These are phyloP conservation scores for Rhinoptilus africanus DNA, from an alignment of 2,113 vertebrate genomes.

Conservation along the genomic window DNA sequence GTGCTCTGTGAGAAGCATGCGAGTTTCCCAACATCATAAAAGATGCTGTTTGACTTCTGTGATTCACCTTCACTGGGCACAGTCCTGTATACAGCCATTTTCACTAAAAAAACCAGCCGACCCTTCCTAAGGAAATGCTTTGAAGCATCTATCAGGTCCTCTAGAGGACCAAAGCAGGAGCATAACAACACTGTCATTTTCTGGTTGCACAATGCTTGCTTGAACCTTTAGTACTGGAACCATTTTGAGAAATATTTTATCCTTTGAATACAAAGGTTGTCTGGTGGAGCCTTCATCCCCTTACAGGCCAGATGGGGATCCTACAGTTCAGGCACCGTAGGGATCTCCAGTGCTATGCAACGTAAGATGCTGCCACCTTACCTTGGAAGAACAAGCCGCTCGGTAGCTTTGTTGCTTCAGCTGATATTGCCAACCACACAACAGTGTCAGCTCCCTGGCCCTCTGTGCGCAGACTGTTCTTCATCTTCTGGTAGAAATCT, in stretches of 20 bases:
- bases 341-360: neutral
- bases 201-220: neutral
- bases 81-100: neutral
- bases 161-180: neutral
- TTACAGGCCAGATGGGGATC: neutral
- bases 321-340: neutral
- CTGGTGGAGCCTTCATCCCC: neutral
- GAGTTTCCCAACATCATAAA: neutral
- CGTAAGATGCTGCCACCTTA: neutral
- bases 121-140: neutral
- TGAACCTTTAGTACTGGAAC: neutral
- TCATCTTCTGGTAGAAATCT: constrained; percentile 79
- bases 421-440: constrained; percentile 75
- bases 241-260: neutral
- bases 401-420: constrained; percentile 53
- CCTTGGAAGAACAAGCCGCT: constrained; percentile 84
- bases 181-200: neutral
- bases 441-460: constrained; percentile 80
- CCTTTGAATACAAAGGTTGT: neutral
- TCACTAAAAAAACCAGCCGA: neutral
- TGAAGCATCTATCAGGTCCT: neutral
- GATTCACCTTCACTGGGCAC: neutral
- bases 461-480: constrained; percentile 75
- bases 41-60: neutral
- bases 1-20: neutral